Conservation (phyloP, 2,888 invertebrate genomes). For the Malacosoma neustria region DNA sequence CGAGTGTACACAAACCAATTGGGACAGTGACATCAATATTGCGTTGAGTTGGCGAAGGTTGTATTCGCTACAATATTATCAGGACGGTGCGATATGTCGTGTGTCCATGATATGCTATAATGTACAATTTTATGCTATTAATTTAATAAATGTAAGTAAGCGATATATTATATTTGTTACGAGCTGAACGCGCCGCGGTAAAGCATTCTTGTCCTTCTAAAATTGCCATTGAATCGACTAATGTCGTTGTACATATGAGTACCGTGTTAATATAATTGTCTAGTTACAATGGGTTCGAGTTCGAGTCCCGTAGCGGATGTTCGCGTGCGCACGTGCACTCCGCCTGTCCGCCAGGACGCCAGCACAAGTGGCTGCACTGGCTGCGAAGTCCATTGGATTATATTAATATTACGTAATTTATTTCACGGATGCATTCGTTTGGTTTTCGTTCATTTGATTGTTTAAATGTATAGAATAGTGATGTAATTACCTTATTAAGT, state of each 20-base stretch:
- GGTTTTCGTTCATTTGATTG: constrained; percentile 55
- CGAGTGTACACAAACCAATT: constrained; percentile 16
- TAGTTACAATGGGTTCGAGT: constrained; percentile 28
- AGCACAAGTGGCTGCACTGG: constrained; percentile 19
- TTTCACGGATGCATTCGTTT: constrained; percentile 37
- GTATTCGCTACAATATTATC: constrained; percentile 9
- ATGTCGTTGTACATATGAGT: constrained; percentile 33
- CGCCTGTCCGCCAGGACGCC: constrained; percentile 23
- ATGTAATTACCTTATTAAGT: constrained; percentile 42
- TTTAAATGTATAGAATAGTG: constrained; percentile 56
- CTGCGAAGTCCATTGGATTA: background rate
- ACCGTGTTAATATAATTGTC: constrained; percentile 1
- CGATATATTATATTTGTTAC: constrained; percentile 23
- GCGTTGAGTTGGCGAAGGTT: constrained; percentile 13
- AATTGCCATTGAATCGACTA: constrained; percentile 48
- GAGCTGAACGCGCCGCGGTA: constrained; percentile 17
- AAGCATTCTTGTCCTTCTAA: constrained; percentile 20
- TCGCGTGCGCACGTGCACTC: constrained; percentile 15
- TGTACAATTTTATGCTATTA: constrained; percentile 27
- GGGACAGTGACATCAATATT: constrained; percentile 24
- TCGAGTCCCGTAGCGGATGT: too few species aligned
- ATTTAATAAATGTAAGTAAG: constrained; percentile 9
- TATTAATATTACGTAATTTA: constrained; percentile 35
- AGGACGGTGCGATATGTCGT: too few species aligned
- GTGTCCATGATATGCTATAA: constrained; percentile 9